Base-by-base conservation (phyloP, 2,888 invertebrate genomes). In the Heteromyza rotundicornis region DNA sequence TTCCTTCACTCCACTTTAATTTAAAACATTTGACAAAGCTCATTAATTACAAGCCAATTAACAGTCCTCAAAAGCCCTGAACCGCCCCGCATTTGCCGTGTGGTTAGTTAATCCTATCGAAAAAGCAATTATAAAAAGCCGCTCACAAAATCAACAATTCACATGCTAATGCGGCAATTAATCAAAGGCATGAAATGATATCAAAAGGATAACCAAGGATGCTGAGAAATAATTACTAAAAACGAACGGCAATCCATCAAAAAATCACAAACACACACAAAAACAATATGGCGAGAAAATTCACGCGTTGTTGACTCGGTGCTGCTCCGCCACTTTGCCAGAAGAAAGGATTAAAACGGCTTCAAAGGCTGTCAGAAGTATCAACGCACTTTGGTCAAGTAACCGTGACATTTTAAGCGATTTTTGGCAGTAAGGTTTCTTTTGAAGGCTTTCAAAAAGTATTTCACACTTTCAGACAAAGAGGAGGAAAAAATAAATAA, bases 151-250 rank as follows among this genome's bases (percentile, higher is more conserved):
- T 47, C 47, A 47, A 47, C 19, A 20, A 47, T 20, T 47, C 47
- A 47, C 20, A 20, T 20, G 20, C 20, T 47, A 47, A 47, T 17
- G 55, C 57, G 62, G 72, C 65, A 75, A 74, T 74, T 75, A 74
- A 74, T 75, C 75, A 74, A 74, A 73, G 55, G 74, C 62, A 70
- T 72, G n/a, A n/a, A n/a, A n/a, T n/a, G n/a, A n/a, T 70, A 70
- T 40, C 40, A 40, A 40, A 40, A 40, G 40, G n/a, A 40, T n/a
- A 40, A 40, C 27, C 27, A n/a, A 17, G 47, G 47, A 17, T 47
- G 47, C 47, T 19, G 5, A 47, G 17, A 14, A 47, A 47, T 47
- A 47, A 47, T 47, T 19, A 52, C 24, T 27, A 52, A 16, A 52
- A 44, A n/a, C n/a, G 24, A n/a, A 12, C 2, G 47, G 73, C 65